Base-by-base conservation (phyloP, 2,797 vertebrate species). In the Myripristis jacobus region DNA sequence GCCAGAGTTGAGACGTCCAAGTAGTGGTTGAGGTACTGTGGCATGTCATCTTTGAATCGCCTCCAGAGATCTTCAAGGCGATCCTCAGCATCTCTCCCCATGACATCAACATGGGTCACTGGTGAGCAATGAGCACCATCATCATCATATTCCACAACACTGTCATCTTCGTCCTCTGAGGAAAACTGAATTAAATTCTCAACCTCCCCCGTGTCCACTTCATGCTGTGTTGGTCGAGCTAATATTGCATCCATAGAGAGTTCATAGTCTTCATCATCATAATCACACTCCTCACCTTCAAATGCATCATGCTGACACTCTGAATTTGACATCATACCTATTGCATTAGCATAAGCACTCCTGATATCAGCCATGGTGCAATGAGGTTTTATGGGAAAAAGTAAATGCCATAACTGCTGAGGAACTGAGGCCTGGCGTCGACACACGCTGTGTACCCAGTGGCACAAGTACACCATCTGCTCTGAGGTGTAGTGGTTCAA, bases 401-500 rank as follows among this genome's bases (percentile, higher is more conserved):
- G 88, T 55, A 95, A 73, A 68, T 90, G 66, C 89, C 94, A 92
- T 27, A 94, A 63, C 68, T 93, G 91, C n/a, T 63, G 90, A 52
- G 90, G 91, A 66, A 75, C 75, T 2, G 86, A 15, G 0, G 21
- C 62, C 13, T 38, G 72, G 3, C 10, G 29, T 12, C 38, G 57
- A 55, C 78, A 86, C 58, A 86, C 73, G 19, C 51, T 63, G 69
- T 88, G 80, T 43, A 95, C 62, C 83, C 91, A 91, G 52, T 88
- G 71, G 44, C 94, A 91, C 56, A 95, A 75, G 61, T 91, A 94
- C 48, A 95, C 90, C 41, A 95, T 62, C 87, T 95, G 95, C 58
- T 91, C 92, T 0, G 94, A 92, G 2, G 91, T 94, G 86, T 87
- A 95, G 70, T 92, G 83, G 83, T 95, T 95, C 62, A 95, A 78